phyloP scores from a whole-genome alignment of 2,797 vertebrate species.

The Anabas testudineus region DNA sequence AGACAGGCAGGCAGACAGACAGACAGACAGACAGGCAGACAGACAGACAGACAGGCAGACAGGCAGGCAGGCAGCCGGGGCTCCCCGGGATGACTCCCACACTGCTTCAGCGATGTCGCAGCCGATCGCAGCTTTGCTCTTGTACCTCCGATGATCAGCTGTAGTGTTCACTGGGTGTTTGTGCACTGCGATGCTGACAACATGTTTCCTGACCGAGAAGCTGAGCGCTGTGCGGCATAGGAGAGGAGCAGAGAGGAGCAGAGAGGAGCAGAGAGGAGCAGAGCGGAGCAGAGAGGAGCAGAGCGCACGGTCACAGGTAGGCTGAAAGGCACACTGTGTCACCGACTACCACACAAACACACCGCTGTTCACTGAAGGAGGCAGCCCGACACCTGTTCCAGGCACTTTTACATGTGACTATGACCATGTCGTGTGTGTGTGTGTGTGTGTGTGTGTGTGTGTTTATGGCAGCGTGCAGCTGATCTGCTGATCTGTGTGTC shows the following conservation, averaged over 20 bases:
- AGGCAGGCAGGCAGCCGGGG: constrained; percentile 14
- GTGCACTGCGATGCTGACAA: constrained; percentile 65
- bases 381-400: not conserved
- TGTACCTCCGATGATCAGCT: constrained; percentile 46
- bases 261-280: constrained; percentile 45
- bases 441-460: not conserved
- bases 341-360: fast-evolving
- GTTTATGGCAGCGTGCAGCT: not conserved
- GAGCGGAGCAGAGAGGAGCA: constrained; percentile 57
- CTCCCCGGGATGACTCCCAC: constrained; percentile 53
- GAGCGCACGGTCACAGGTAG: constrained; percentile 69
- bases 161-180: not conserved
- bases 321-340: constrained; percentile 15
- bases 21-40: not conserved
- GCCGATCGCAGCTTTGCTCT: constrained; percentile 17
- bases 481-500: constrained; percentile 25
- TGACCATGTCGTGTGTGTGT: not conserved
- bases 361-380: not conserved
- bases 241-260: constrained; percentile 62
- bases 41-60: constrained; percentile 10
- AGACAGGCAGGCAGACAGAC: constrained; percentile 8
- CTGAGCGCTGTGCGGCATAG: constrained; percentile 58
- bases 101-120: constrained; percentile 56
- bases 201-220: constrained; percentile 61
- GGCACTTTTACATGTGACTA: not conserved